A percentile compares a stretch with the other conserved stretches of the same genome.
These are phyloP conservation scores for Latrodectus elegans DNA, from an alignment of 2,888 invertebrate genomes.

Conservation along the genomic window DNA sequence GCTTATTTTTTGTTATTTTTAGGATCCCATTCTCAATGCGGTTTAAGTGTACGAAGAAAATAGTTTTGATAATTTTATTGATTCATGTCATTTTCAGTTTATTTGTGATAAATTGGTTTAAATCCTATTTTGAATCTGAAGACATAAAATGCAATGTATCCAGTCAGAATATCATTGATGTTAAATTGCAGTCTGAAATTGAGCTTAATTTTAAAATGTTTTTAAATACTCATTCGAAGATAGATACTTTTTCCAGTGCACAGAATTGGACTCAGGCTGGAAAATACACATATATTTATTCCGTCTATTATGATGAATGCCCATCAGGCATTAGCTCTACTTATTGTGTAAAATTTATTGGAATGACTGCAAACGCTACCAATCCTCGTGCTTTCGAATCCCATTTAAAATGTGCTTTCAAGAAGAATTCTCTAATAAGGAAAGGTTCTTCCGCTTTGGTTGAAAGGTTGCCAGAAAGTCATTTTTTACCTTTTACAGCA, in stretches of 20 bases:
- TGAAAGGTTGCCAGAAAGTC: constrained; percentile 48
- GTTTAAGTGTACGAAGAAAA: too few species aligned
- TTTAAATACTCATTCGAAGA: too few species aligned
- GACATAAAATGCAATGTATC: too few species aligned
- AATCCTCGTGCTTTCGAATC: not conserved
- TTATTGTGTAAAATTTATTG: constrained; percentile 51
- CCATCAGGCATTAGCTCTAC: not conserved
- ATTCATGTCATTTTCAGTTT: too few species aligned
- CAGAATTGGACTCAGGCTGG: constrained; percentile 25
- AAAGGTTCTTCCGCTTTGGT: constrained; percentile 8
- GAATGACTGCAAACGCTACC: constrained; percentile 14
- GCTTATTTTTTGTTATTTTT: too few species aligned
- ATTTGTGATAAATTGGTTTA: too few species aligned
- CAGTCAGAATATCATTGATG: too few species aligned
- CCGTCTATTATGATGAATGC: constrained; percentile 53
- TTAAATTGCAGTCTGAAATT: too few species aligned
- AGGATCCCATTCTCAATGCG: too few species aligned
- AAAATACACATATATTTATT: constrained; percentile 47
- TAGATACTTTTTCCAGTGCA: not conserved
- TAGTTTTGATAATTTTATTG: too few species aligned
- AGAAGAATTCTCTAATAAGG: not conserved
- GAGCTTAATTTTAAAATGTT: too few species aligned
- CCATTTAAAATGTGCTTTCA: constrained; percentile 39
- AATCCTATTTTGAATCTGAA: too few species aligned
- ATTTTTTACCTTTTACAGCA: constrained; percentile 49